Percentiles rank a stretch among this genome's conserved stretches.
These are phyloP conservation scores for Sturnira hondurensis DNA, from an alignment of 2,113 vertebrate species.

Conservation along the genomic window DNA sequence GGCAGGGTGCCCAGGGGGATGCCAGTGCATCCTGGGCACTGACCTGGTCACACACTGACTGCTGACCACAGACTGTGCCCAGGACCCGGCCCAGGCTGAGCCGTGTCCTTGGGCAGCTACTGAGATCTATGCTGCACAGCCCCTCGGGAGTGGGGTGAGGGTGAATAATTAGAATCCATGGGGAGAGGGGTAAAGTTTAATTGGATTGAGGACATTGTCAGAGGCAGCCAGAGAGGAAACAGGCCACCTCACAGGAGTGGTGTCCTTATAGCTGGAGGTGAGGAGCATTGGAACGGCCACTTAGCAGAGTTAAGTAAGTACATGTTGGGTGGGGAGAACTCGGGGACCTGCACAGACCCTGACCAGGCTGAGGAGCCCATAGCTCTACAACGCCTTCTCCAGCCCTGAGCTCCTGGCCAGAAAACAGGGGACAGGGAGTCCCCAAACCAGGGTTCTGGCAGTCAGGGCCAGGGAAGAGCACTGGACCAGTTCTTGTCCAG, in stretches of 20 bases:
- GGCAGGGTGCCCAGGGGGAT: rapidly evolving
- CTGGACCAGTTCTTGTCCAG: not conserved
- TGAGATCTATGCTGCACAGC: not conserved
- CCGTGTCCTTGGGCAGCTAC: not conserved
- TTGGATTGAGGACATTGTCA: not conserved
- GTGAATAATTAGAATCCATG: not conserved
- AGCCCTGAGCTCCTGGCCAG: not conserved
- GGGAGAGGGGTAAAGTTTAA: not conserved
- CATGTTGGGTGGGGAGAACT: rapidly evolving
- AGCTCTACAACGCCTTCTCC: not conserved
- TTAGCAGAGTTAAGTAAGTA: not conserved
- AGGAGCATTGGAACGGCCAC: not conserved
- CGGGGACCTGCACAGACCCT: not conserved
- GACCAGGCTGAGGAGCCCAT: not conserved
- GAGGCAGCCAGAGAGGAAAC: not conserved
- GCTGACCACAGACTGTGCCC: not conserved
- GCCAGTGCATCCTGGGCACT: not conserved
- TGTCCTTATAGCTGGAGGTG: not conserved
- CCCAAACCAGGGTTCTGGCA: not conserved
- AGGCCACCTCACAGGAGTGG: not conserved
- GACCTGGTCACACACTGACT: not conserved
- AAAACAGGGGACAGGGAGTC: not conserved
- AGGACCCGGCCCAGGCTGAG: not conserved
- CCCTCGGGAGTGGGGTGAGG: not conserved
- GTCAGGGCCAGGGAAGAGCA: not conserved